Conservation (phyloP, 23 tunicate species). For the Halocynthia aurantium region DNA sequence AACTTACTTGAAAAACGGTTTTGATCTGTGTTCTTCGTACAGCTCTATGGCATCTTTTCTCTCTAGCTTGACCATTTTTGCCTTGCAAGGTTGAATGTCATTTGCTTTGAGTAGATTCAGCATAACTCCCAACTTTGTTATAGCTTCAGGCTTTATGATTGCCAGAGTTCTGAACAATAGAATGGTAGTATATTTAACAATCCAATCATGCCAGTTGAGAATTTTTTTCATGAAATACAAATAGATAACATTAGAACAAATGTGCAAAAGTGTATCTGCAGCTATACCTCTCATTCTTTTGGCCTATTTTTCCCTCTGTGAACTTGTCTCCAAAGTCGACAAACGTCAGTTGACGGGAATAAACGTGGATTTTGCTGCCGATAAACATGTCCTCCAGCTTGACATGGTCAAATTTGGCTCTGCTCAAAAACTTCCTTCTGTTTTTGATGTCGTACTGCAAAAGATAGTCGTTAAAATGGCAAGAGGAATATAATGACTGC, state of each 20-base stretch:
- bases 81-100: constrained; percentile 51
- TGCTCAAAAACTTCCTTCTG: constrained; percentile 70
- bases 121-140: constrained; percentile 55
- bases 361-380: constrained; percentile 80
- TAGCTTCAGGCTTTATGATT: constrained; percentile 76
- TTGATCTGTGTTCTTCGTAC: constrained; percentile 58
- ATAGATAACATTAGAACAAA: not conserved
- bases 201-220: not conserved
- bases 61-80: constrained; percentile 50
- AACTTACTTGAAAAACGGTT: constrained; percentile 64
- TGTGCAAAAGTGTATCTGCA: too few relatives aligned
- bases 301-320: constrained; percentile 65
- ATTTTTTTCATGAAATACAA: not conserved
- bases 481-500: too few relatives aligned
- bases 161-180: constrained; percentile 60
- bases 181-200: not conserved
- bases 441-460: constrained; percentile 79
- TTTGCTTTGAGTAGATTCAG: constrained; percentile 44
- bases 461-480: not conserved
- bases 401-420: constrained; percentile 62
- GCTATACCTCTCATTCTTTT: constrained; percentile 76
- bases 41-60: constrained; percentile 45
- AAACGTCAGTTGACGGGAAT: constrained; percentile 74
- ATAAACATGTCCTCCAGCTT: constrained; percentile 57
- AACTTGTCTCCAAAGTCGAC: constrained; percentile 82